phyloP scores from a whole-genome alignment of 2,113 vertebrate species.

The Suricata suricatta region DNA sequence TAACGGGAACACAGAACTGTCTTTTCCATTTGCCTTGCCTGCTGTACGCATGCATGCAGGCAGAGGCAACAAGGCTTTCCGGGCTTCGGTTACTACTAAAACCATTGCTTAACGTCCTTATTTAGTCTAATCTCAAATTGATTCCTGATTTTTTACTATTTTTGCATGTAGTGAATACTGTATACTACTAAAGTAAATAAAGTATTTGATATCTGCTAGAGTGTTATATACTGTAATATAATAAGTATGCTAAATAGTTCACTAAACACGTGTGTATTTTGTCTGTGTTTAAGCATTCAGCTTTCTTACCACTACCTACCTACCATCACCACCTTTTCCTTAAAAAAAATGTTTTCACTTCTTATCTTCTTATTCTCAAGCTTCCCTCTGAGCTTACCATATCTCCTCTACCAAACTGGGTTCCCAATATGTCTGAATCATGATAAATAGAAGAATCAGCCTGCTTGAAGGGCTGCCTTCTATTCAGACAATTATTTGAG shows the following conservation, averaged over 20 bases:
- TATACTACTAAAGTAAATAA: neutral
- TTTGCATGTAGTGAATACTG: neutral
- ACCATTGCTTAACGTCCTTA: neutral
- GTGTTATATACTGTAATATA: neutral
- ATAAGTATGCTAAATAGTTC: slow-evolving; percentile 7
- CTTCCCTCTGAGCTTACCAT: neutral
- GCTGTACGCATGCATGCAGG: neutral
- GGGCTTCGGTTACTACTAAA: neutral
- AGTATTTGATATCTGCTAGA: neutral
- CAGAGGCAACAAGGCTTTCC: neutral
- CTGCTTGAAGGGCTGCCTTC: neutral
- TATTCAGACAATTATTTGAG: neutral
- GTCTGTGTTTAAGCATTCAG: slow-evolving; percentile 24
- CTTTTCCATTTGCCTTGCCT: neutral
- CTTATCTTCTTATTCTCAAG: neutral
- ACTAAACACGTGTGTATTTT: slow-evolving; percentile 7
- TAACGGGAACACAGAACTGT: neutral
- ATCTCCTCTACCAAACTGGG: neutral
- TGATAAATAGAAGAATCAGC: neutral
- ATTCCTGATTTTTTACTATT: slow-evolving; percentile 41
- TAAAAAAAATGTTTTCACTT: neutral
- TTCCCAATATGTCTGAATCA: neutral
- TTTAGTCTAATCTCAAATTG: slow-evolving; percentile 38
- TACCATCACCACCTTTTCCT: neutral
- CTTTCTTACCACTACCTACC: neutral